Percentiles rank a stretch among this genome's conserved stretches.
Evolutionary conservation across 2,888 invertebrate species (phyloP).

Genomic region (Heliconius sara): DNA sequence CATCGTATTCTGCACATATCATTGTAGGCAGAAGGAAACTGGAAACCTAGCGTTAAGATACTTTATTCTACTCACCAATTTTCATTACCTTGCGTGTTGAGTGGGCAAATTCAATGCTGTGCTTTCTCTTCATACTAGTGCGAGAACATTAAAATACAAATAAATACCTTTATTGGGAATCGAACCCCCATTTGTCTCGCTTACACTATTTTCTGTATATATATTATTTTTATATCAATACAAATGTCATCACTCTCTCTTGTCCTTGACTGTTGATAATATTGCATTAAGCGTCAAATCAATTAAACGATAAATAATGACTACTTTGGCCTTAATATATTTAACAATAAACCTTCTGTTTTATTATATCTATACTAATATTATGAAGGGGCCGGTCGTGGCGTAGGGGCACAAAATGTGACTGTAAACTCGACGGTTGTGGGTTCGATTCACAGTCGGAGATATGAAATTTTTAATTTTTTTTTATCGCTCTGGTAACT

Average conservation of each 20-base stretch:
- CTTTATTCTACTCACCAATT: not conserved
- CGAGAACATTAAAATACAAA: no score
- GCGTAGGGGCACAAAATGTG: no score
- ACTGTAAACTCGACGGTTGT: not conserved
- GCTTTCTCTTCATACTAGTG: not conserved
- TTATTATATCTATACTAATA: not conserved
- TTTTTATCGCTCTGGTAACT: not conserved
- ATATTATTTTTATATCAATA: not conserved
- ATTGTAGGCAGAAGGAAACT: not conserved
- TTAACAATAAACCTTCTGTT: constrained; percentile 13
- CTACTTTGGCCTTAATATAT: constrained; percentile 28
- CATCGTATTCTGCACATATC: not conserved
- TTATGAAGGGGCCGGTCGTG: no score
- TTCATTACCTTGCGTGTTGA: not conserved
- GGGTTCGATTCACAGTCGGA: not conserved
- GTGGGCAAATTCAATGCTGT: not conserved
- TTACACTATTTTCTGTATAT: not conserved
- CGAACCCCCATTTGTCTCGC: no score
- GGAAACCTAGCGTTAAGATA: not conserved
- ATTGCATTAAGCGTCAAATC: constrained; percentile 41
- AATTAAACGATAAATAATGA: constrained; percentile 36
- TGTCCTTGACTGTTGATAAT: constrained; percentile 44
- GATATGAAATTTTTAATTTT: not conserved
- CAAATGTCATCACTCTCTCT: constrained; percentile 49
- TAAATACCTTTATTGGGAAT: not conserved